phyloP scores from a whole-genome alignment of 2,113 vertebrate genomes.

The Oreochromis niloticus region DNA sequence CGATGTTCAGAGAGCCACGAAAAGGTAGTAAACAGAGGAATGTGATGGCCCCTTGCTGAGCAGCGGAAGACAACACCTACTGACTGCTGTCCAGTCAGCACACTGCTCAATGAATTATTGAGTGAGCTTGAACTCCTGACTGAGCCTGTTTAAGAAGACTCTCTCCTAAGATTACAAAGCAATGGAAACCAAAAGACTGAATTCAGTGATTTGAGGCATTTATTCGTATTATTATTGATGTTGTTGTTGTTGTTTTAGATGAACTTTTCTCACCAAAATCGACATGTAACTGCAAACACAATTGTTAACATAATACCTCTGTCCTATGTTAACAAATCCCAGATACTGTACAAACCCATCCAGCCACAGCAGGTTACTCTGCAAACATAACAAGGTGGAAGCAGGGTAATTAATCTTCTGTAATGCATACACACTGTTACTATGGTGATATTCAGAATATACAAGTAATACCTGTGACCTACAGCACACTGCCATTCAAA shows the following conservation, averaged over 20 bases:
- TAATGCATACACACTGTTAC: neutral
- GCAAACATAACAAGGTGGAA: neutral
- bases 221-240: neutral
- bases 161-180: neutral
- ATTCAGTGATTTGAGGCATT: neutral
- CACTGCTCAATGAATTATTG: constrained; percentile 5
- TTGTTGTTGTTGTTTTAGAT: neutral
- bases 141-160: neutral
- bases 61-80: neutral
- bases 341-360: neutral
- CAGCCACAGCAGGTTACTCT: neutral
- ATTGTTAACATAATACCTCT: neutral
- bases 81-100: neutral
- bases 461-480: neutral
- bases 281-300: neutral
- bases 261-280: neutral
- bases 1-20: neutral
- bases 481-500: neutral
- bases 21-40: neutral
- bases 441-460: neutral
- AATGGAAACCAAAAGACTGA: neutral
- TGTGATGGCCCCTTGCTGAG: neutral
- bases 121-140: neutral
- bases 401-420: neutral
- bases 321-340: neutral